These are phyloP conservation scores for Dipodomys ordii DNA, from an alignment of 2,113 vertebrate species.

Conservation along the genomic window DNA sequence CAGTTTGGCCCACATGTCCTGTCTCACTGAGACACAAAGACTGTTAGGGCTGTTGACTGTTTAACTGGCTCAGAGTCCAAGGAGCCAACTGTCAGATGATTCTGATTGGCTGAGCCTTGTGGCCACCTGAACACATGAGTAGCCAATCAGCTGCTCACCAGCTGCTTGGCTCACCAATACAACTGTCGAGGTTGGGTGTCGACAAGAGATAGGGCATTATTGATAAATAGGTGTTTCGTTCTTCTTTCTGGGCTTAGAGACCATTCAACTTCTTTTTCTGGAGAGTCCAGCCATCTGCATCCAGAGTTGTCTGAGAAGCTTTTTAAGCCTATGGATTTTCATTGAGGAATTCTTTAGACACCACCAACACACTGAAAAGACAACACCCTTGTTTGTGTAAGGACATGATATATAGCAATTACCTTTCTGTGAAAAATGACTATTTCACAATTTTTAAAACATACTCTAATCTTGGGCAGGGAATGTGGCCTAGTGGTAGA, in stretches of 20 bases:
- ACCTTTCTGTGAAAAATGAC: not conserved
- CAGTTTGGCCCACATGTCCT: too few relatives aligned
- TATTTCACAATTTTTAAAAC: not conserved
- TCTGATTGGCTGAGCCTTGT: not conserved
- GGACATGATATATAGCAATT: not conserved
- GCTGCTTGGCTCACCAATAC: not conserved
- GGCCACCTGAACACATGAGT: not conserved
- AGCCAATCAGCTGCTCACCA: not conserved
- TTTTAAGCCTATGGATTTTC: not conserved
- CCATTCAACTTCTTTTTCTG: fast-evolving
- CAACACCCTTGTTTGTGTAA: too few relatives aligned
- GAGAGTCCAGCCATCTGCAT: not conserved
- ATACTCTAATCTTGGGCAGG: not conserved
- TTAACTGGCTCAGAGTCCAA: constrained; percentile 9
- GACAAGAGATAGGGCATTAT: not conserved
- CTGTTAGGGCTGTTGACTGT: not conserved
- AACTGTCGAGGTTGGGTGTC: fast-evolving
- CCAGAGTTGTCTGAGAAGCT: not conserved
- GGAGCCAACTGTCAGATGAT: not conserved
- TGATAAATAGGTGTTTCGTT: too few relatives aligned
- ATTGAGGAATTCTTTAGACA: not conserved
- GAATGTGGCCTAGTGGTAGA: too few relatives aligned
- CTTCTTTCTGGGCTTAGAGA: not conserved
- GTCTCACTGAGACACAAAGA: not conserved
- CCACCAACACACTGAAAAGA: not conserved